Conservation (phyloP, 2,797 vertebrate species). For the Megaceryle alcyon region DNA sequence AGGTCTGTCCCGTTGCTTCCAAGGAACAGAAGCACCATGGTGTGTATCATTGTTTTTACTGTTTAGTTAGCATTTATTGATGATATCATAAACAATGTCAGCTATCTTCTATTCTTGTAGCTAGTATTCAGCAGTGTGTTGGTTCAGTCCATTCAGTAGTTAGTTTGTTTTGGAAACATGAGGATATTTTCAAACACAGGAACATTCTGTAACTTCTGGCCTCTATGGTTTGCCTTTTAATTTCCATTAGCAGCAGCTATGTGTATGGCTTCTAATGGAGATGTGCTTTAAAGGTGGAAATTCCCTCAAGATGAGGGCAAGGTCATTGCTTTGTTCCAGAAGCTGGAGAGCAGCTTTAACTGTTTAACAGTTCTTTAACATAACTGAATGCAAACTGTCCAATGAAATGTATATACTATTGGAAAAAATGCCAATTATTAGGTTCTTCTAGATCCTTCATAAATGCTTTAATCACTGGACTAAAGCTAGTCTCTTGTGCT, state of each 20-base stretch:
- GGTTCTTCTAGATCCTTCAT: neutral
- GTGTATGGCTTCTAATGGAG: neutral
- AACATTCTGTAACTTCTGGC: neutral
- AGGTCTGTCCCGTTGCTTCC: neutral
- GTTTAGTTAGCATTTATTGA: neutral
- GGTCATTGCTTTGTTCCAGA: neutral
- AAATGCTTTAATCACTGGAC: neutral
- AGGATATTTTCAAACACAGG: neutral
- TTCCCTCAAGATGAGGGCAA: neutral
- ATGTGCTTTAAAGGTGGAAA: neutral
- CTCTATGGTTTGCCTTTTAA: neutral
- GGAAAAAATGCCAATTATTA: neutral
- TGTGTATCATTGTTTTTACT: neutral
- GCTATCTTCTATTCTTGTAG: fast-evolving
- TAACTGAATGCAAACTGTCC: neutral
- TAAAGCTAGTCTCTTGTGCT: neutral
- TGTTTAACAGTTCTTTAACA: neutral
- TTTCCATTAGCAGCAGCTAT: neutral
- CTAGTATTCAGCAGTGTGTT: neutral
- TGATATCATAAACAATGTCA: fast-evolving
- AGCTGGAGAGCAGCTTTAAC: neutral
- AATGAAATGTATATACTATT: neutral
- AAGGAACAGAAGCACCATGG: neutral
- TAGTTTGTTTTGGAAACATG: neutral
- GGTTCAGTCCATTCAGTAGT: neutral